phyloP scores from a whole-genome alignment of 2,113 vertebrate species.

The Barnardius zonarius region DNA sequence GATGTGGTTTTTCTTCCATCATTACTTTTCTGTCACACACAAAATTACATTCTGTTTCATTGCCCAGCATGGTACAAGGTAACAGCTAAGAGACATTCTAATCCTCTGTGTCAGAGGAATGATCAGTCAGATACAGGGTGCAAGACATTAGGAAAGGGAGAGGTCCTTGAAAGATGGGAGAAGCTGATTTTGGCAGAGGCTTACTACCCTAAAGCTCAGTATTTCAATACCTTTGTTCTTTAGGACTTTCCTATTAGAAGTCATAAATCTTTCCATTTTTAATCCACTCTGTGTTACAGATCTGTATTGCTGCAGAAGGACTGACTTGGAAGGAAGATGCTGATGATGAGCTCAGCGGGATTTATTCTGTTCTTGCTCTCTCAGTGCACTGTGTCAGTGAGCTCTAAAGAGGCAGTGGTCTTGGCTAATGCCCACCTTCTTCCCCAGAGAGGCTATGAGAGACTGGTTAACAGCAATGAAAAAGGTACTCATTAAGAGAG shows the following conservation, averaged over 20 bases:
- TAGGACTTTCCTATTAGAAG: background rate
- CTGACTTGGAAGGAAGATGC: conserved; percentile 17
- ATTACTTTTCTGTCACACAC: background rate
- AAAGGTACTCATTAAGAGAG: conserved; percentile 69
- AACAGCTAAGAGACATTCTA: background rate
- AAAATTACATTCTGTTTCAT: background rate
- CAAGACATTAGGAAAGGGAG: background rate
- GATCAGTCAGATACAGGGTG: background rate
- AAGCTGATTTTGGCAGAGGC: background rate
- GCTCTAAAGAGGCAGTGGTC: conserved; percentile 56
- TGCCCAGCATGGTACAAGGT: background rate
- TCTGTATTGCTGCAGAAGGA: background rate
- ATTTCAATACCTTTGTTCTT: background rate
- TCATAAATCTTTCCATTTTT: background rate
- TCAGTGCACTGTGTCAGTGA: background rate
- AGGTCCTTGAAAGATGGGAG: background rate
- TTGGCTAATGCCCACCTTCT: conserved; percentile 79
- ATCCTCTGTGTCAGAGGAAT: background rate
- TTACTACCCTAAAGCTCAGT: background rate
- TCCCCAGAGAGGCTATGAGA: conserved; percentile 55
- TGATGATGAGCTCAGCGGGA: background rate
- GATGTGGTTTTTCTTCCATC: background rate
- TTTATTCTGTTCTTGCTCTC: conserved; percentile 49
- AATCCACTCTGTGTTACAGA: background rate
- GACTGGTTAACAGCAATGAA: conserved; percentile 73